A percentile compares a stretch with the other conserved stretches of the same genome.
phyloP scores from a whole-genome alignment of 2,888 invertebrate species.

The Drosophila diplacantha region DNA sequence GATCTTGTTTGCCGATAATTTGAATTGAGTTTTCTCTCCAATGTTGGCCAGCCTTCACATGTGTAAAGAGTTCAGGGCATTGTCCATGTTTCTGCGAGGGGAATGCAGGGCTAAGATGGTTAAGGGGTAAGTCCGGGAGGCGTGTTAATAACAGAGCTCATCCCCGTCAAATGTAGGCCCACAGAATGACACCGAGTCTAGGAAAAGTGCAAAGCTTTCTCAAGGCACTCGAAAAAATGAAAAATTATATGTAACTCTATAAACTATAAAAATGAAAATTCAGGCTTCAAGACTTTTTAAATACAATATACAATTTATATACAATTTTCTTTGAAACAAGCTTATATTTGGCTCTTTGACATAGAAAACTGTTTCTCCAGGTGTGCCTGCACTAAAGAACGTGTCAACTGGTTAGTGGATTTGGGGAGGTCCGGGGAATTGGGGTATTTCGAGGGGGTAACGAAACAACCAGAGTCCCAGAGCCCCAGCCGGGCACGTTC shows the following conservation, averaged over 20 bases:
- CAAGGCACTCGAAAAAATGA: slow-evolving; percentile 14
- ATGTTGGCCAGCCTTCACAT: slow-evolving; percentile 47
- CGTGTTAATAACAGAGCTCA: slow-evolving; percentile 54
- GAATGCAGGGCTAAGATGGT: background rate
- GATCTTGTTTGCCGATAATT: slow-evolving; percentile 74
- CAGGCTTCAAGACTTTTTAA: no score
- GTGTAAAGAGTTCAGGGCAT: slow-evolving; percentile 31
- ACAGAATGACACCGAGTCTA: slow-evolving; percentile 38
- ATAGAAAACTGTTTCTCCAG: slow-evolving; percentile 1
- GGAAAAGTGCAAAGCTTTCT: slow-evolving; percentile 24
- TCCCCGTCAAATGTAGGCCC: slow-evolving; percentile 31
- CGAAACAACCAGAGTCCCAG: slow-evolving; percentile 4
- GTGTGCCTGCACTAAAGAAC: slow-evolving; percentile 26
- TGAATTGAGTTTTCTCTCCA: slow-evolving; percentile 72
- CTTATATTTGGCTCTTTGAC: no score
- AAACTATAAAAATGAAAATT: no score
- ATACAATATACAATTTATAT: background rate
- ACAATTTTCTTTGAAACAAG: background rate
- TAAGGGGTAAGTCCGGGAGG: slow-evolving; percentile 44
- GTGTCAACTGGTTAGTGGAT: slow-evolving; percentile 37
- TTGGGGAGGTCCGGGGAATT: background rate
- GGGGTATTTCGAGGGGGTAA: background rate
- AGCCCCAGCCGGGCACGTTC: slow-evolving; percentile 61
- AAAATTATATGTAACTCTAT: background rate
- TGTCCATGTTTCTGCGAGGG: slow-evolving; percentile 4